Evolutionary conservation across 53 echinoderm and acorn worm species (phyloP).

Genomic region (Henricia sp.): DNA sequence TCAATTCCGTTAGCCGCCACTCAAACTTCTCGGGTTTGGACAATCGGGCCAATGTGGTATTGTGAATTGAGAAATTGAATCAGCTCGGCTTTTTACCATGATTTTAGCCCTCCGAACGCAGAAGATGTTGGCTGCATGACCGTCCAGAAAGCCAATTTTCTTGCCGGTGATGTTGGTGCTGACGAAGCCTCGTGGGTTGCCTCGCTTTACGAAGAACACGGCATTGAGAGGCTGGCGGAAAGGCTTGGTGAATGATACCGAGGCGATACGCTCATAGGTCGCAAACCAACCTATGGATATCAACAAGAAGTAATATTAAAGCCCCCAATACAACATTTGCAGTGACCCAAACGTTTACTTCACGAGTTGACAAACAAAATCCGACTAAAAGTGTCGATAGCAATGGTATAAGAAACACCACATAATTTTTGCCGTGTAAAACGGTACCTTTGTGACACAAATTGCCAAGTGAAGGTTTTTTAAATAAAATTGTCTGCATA

Average conservation of each 20-base stretch:
- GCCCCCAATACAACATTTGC: background rate
- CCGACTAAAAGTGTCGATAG: no score
- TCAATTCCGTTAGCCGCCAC: background rate
- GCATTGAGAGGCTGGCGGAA: constrained; percentile 48
- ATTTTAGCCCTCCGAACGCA: constrained; percentile 38
- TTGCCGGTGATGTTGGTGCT: constrained; percentile 59
- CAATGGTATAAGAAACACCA: no score
- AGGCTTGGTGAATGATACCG: constrained; percentile 64
- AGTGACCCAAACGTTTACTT: no score
- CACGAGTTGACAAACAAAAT: no score
- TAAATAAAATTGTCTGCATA: no score
- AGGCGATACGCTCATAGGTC: constrained; percentile 68
- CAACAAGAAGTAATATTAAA: background rate
- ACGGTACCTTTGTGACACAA: no score
- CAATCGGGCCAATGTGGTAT: background rate
- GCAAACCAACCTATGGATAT: constrained; percentile 73
- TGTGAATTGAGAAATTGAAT: background rate
- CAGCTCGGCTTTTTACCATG: constrained; percentile 13
- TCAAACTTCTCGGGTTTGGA: background rate
- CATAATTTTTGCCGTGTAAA: no score
- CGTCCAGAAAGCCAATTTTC: constrained; percentile 62
- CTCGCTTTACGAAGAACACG: constrained; percentile 54
- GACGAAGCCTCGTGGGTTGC: constrained; percentile 42
- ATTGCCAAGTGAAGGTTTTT: no score
- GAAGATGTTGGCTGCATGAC: constrained; percentile 43